Conservation (phyloP, 1,140 invertebrate genomes). For the Helicorthomorpha holstii region DNA sequence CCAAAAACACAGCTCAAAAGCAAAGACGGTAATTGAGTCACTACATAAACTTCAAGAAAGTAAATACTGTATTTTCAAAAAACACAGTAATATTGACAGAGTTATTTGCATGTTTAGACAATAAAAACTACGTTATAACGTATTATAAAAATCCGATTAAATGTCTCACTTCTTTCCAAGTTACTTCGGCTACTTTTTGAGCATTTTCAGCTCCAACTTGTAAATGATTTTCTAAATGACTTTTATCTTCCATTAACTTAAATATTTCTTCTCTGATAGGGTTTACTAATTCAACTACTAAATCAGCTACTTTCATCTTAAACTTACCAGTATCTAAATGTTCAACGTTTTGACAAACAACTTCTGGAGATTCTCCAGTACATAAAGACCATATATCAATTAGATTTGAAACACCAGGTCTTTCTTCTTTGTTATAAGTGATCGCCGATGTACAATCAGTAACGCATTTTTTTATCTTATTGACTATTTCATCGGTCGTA, state of each 20-base stretch:
- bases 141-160: conserved; percentile 24
- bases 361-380: conserved; percentile 43
- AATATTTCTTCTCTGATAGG: conserved; percentile 50
- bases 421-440: conserved; percentile 51
- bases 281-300: conserved; percentile 45
- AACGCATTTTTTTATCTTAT: conserved; percentile 77
- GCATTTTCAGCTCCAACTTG: conserved; percentile 50
- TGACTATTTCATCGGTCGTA: conserved; percentile 48
- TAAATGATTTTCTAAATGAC: conserved; percentile 46
- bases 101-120: too few species aligned
- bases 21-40: too few species aligned
- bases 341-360: conserved; percentile 48
- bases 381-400: conserved; percentile 65
- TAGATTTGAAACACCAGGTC: conserved; percentile 79
- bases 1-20: too few species aligned
- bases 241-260: conserved; percentile 36
- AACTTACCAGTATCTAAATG: conserved; percentile 59
- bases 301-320: conserved; percentile 56
- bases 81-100: too few species aligned
- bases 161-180: conserved; percentile 44
- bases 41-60: too few species aligned
- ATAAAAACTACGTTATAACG: too few species aligned
- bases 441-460: conserved; percentile 78
- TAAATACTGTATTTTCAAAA: too few species aligned
- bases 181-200: conserved; percentile 41